These are phyloP conservation scores for Drosophila paracracens DNA, from an alignment of 2,888 invertebrate species.

Conservation along the genomic window DNA sequence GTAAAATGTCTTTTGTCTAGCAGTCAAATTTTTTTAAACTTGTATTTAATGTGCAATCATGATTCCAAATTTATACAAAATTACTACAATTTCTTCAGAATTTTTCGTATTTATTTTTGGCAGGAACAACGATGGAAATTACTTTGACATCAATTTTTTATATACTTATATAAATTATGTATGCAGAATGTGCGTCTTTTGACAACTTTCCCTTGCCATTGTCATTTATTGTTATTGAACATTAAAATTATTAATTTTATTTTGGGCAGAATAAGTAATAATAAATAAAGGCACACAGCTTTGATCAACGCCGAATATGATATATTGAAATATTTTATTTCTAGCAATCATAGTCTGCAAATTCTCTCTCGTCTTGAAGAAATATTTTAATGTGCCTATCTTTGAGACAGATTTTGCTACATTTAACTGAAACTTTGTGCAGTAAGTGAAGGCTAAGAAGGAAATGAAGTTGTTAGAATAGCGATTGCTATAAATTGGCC, in stretches of 20 bases:
- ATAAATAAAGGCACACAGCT: neutral
- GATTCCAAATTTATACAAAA: neutral
- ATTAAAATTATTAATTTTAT: neutral
- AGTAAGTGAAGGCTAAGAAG: neutral
- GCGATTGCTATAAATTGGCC: constrained; percentile 14
- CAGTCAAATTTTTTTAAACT: neutral
- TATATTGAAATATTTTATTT: neutral
- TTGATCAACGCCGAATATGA: neutral
- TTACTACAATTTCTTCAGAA: neutral
- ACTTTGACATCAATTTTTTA: neutral
- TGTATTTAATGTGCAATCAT: neutral
- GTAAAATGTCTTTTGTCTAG: neutral
- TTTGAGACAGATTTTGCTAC: neutral
- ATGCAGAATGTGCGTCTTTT: neutral
- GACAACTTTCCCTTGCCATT: neutral
- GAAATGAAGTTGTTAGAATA: neutral
- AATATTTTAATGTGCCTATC: neutral
- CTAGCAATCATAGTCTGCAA: neutral
- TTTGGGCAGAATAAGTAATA: neutral
- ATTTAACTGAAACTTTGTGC: neutral
- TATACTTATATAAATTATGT: neutral
- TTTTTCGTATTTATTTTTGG: neutral
- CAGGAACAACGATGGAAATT: neutral
- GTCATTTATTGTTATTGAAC: neutral
- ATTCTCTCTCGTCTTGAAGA: neutral